Base-by-base conservation (phyloP, 2,888 invertebrate species). In the Pachydiplax longipennis region DNA sequence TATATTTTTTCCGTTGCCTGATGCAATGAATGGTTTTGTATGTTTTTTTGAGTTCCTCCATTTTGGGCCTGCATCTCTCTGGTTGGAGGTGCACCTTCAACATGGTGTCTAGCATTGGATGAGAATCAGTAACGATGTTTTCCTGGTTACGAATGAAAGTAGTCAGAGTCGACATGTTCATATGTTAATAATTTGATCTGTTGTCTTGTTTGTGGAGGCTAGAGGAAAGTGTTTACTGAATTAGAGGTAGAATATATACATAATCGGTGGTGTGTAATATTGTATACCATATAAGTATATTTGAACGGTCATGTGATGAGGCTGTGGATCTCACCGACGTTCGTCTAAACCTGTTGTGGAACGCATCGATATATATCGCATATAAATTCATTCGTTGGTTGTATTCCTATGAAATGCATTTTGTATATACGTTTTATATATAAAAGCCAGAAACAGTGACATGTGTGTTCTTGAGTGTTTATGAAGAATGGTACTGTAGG, bases 121-220 rank as follows among this genome's bases (percentile, higher is more conserved):
- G 87, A 61, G 61, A 83, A 87, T n/a, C 8, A 65, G 87, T 87
- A 65, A 87, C 61, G 61, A 87, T 65, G 87, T 87, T 73, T 35
- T 58, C 37, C 87, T 87, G 35, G n/a, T 53, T 87, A 65, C 83
- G 58, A 61, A 58, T 58, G 37, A 83, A 53, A 87, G 87, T 87
- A 87, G 61, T 61, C 87, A 87, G 65, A 87, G n/a, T 65, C 87
- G 87, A 65, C 61, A 37, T 83, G 35, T 65, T 58, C 83, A 61
- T 53, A 48, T 87, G 87, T 87, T 87, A 61, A 58, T 61, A 58
- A 35, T 87, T 22, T 87, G 58, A 65, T 73, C 61, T 87, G 65
- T 65, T 87, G 87, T 65, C 87, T 87, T 87, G 87, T 87, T 87
- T 87, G 87, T 87, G 87, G 61, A 87, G 87, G 87, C 87, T 87